These are phyloP conservation scores for Cosmia trapezina DNA, from an alignment of 2,888 invertebrate species.

Conservation along the genomic window DNA sequence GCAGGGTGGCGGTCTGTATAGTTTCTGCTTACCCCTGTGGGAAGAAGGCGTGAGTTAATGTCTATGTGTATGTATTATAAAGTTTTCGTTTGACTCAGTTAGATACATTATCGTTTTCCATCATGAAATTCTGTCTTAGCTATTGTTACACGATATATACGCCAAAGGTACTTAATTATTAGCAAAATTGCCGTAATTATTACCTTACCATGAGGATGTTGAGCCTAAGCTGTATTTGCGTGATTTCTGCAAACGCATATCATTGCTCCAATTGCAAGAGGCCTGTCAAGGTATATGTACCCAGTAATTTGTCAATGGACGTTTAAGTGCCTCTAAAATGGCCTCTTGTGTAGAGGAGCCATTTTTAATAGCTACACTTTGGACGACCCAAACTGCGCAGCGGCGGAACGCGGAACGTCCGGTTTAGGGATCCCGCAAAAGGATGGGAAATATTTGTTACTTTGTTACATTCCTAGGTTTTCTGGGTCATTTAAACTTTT, in stretches of 20 bases:
- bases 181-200: too few relatives aligned
- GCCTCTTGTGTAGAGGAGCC: conserved; percentile 38
- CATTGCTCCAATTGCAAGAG: conserved; percentile 22
- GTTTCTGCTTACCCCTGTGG: too few relatives aligned
- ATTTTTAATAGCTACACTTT: conserved; percentile 58
- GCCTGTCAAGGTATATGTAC: conserved; percentile 5
- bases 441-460: conserved; percentile 43
- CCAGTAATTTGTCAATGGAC: conserved; percentile 49
- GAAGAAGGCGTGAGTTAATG: too few relatives aligned
- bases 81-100: neutral
- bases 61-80: too few relatives aligned
- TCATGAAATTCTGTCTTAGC: neutral
- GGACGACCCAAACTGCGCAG: conserved; percentile 46
- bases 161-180: neutral
- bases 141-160: neutral
- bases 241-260: neutral
- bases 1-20: too few relatives aligned
- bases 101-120: neutral
- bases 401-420: conserved; percentile 40
- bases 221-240: neutral
- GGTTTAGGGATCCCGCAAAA: conserved; percentile 33
- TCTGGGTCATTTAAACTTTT: conserved; percentile 28
- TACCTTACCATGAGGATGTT: too few relatives aligned
- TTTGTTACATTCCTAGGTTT: conserved; percentile 36
- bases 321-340: conserved; percentile 55